Base-by-base conservation (phyloP, 1,140 invertebrate genomes). In the Cyclargus thomasi region DNA sequence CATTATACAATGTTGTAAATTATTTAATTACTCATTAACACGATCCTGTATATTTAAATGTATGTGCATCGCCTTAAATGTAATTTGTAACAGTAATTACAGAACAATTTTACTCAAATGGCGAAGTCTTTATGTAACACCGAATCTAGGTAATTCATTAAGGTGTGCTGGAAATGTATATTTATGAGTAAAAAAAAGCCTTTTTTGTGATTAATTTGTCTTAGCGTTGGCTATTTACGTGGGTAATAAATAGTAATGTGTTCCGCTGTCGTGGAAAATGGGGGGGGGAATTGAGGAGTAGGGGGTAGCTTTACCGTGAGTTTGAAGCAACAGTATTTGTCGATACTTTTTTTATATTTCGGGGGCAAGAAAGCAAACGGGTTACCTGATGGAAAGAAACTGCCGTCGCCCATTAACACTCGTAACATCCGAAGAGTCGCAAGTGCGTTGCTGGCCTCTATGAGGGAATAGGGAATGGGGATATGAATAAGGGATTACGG, bases 81-180 rank as follows among this genome's bases (percentile, higher is more conserved):
- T 69, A 74, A 74, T 76, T 73, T 75, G 69, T 73, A 71, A 69
- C 65, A 70, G 70, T 67, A 69, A 75, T 75, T 75, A 73, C 69
- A 55, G 71, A 66, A 64, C 67, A 71, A 71, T 75, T 73, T 59
- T 17, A 6, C 55, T 20, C 18, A 59, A 59, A 11, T 20, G 55
- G 55, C 18, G 10, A 59, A 59, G 18, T 59, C 55, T 59, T 59
- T 59, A 59, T 59, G 55, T 59, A 59, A 59, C 29, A 29, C 55
- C 17, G 39, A 47, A 47, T 16, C 18, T 20, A 59, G 17, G 21
- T 59, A 59, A 59, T 59, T 59, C 20, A 59, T 59, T 59, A 59
- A 59, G 55, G 55, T 59, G 55, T 59, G 55, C 11, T 59, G 6
- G 55, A 20, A 59, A 59, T 59, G 55, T 59, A 20, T 59, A 59